Evolutionary conservation across 2,888 invertebrate species (phyloP).

Genomic region (Dugesia japonica): DNA sequence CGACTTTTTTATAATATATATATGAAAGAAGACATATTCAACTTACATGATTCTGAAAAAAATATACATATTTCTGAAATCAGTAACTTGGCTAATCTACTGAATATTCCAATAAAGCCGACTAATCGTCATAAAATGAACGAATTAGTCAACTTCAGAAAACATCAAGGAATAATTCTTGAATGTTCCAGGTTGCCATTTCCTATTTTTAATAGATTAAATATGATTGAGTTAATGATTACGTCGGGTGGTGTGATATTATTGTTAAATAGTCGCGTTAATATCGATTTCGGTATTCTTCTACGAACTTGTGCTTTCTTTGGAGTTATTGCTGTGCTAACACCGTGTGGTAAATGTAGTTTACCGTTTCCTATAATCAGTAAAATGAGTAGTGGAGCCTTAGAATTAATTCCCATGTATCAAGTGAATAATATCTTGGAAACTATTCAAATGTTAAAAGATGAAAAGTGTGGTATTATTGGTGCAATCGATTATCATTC

Average conservation of each 20-base stretch:
- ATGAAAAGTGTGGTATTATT: neutral
- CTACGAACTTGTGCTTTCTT: slow-evolving; percentile 25
- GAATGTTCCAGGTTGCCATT: slow-evolving; percentile 11
- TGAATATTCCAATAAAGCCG: neutral
- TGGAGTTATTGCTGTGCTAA: neutral
- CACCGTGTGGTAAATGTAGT: neutral
- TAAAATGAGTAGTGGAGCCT: slow-evolving; percentile 29
- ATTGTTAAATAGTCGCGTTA: neutral
- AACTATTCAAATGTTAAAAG: neutral
- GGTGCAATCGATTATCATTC: no score
- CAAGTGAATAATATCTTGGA: neutral
- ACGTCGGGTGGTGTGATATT: no score
- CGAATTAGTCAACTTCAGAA: neutral
- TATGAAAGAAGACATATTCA: neutral
- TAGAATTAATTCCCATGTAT: slow-evolving; percentile 27
- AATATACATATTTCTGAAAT: neutral
- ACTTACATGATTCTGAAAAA: neutral
- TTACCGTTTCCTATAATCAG: slow-evolving; percentile 23
- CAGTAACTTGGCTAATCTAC: neutral
- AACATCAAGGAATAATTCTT: slow-evolving; percentile 24
- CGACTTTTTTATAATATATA: neutral
- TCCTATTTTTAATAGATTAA: neutral
- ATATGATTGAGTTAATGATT: neutral
- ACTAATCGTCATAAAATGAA: neutral
- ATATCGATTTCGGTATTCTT: slow-evolving; percentile 10